Percentiles rank a stretch among this genome's conserved stretches.
phyloP scores from a whole-genome alignment of 37 sponge, comb jelly and placozoan species.

The Hexactinellida sp. region DNA sequence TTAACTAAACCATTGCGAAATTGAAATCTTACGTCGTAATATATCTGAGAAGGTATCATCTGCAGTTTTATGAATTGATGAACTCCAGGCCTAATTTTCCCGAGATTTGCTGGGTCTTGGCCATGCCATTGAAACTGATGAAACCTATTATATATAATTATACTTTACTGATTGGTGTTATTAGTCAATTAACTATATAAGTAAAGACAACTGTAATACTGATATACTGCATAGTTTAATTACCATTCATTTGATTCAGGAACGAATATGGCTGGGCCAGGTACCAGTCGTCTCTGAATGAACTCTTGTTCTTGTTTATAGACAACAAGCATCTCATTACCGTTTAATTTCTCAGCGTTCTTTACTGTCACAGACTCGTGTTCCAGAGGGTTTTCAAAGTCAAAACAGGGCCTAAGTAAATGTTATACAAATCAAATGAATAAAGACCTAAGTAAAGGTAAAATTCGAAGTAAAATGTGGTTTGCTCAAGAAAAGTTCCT shows the following conservation, averaged over 20 bases:
- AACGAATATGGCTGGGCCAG: slow-evolving; percentile 50
- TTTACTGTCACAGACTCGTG: slow-evolving; percentile 28
- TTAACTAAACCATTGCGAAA: background rate
- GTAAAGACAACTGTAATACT: no score
- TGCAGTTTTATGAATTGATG: slow-evolving; percentile 44
- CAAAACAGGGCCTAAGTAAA: slow-evolving; percentile 28
- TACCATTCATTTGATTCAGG: slow-evolving; percentile 62
- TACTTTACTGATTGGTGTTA: background rate
- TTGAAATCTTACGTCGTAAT: slow-evolving; percentile 39
- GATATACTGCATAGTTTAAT: no score
- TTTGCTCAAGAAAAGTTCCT: no score
- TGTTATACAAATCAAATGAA: background rate
- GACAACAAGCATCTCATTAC: slow-evolving; percentile 56
- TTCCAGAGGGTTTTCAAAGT: slow-evolving; percentile 45
- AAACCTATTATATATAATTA: slow-evolving; percentile 23
- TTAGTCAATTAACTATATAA: no score
- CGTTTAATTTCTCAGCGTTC: slow-evolving; percentile 37
- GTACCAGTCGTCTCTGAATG: slow-evolving; percentile 51
- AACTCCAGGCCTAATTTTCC: slow-evolving; percentile 27
- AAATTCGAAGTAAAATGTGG: no score
- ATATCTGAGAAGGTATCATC: slow-evolving; percentile 40
- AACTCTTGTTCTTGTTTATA: slow-evolving; percentile 50
- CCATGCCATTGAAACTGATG: slow-evolving; percentile 78
- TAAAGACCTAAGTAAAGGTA: no score
- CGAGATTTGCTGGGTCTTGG: slow-evolving; percentile 29